These are phyloP conservation scores for Sphenodon punctatus DNA, from an alignment of 2,797 vertebrate genomes.

Conservation along the genomic window DNA sequence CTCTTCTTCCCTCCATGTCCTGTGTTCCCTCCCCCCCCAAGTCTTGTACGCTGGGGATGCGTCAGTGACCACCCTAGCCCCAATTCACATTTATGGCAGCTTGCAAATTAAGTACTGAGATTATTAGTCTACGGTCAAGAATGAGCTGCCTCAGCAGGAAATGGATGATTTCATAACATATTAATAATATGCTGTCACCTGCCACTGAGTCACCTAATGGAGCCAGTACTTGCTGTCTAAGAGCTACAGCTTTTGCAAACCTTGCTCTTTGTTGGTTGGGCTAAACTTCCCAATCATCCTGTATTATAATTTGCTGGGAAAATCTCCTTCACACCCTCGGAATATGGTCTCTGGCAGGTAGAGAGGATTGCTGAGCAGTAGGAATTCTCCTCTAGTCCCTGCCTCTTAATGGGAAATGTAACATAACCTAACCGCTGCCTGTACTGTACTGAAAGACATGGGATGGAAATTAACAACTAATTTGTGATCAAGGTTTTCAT, in stretches of 20 bases:
- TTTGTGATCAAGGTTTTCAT: neutral
- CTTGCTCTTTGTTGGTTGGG: neutral
- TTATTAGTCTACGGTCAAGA: no score
- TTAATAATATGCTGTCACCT: neutral
- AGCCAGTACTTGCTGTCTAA: neutral
- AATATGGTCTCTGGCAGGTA: constrained; percentile 6
- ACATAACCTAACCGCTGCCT: no score
- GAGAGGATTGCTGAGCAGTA: neutral
- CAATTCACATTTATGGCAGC: neutral
- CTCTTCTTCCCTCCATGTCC: no score
- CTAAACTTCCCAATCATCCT: constrained; percentile 39
- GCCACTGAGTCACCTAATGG: constrained; percentile 17
- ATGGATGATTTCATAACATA: no score
- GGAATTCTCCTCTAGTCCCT: neutral
- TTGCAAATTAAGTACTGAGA: no score
- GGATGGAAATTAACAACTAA: no score
- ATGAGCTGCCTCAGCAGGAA: no score
- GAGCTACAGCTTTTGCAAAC: neutral
- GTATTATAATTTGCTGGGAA: constrained; percentile 28
- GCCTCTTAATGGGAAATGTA: constrained; percentile 11
- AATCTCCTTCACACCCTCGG: neutral
- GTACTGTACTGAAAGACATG: no score
- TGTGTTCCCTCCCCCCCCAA: no score
- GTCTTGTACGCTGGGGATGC: no score
- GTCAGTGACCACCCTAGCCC: no score